phyloP scores from a whole-genome alignment of 2,888 invertebrate genomes.

The Pseudolycoriella hygida region DNA sequence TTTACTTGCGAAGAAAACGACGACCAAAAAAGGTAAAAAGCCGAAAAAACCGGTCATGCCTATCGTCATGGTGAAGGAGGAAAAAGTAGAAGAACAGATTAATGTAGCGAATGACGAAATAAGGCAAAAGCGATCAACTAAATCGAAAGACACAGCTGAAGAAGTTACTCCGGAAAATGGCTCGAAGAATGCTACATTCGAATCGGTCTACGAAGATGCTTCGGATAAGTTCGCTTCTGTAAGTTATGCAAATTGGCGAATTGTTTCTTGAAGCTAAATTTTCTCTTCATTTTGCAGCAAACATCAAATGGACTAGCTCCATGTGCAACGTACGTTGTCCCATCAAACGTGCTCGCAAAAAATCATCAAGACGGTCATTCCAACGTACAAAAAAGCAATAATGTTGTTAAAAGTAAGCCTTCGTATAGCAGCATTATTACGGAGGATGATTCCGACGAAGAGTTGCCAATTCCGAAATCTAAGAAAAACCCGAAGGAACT shows the following conservation, averaged over 20 bases:
- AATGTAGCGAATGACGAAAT: too few relatives aligned
- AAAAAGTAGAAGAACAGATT: too few relatives aligned
- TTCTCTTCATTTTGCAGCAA: too few relatives aligned
- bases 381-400: not conserved
- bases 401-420: not conserved
- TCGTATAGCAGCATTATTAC: conserved; percentile 14
- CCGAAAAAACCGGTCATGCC: too few relatives aligned
- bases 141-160: too few relatives aligned
- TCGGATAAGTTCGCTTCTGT: not conserved
- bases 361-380: not conserved
- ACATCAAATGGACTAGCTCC: not conserved
- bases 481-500: conserved; percentile 4
- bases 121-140: too few relatives aligned
- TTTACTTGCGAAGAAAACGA: too few relatives aligned
- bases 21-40: too few relatives aligned
- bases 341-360: not conserved
- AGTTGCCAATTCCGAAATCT: not conserved
- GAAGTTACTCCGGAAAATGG: too few relatives aligned
- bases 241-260: too few relatives aligned
- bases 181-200: conserved; percentile 5
- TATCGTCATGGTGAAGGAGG: too few relatives aligned
- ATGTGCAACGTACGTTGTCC: conserved; percentile 2
- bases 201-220: conserved; percentile 31
- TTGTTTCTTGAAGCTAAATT: too few relatives aligned
- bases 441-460: conserved; percentile 20